Conservation (phyloP, 2,888 invertebrate species). For the Tiphia femorata region DNA sequence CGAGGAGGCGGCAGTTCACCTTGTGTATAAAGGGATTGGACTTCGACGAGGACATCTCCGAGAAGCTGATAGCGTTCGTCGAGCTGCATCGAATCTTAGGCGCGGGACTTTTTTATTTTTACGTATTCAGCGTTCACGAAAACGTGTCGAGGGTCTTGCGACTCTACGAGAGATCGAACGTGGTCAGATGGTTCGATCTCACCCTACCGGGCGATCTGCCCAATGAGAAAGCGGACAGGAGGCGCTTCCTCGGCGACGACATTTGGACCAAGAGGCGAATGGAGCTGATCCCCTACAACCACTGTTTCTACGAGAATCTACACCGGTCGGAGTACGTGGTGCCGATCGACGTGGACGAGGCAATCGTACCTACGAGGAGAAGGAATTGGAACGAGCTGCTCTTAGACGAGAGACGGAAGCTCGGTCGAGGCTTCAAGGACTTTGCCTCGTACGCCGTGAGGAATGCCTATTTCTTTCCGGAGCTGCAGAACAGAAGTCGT, state of each 20-base stretch:
- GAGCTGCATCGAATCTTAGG: constrained; percentile 78
- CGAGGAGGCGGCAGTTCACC: constrained; percentile 70
- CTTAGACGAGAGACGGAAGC: constrained; percentile 65
- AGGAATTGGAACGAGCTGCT: constrained; percentile 74
- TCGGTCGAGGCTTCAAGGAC: constrained; percentile 67
- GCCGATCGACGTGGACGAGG: constrained; percentile 82
- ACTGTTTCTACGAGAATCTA: constrained; percentile 82
- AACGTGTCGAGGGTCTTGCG: constrained; percentile 72
- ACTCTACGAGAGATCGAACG: constrained; percentile 70
- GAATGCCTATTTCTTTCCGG: constrained; percentile 80
- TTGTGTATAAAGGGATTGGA: constrained; percentile 81
- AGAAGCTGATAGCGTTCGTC: constrained; percentile 78
- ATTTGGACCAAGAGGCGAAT: constrained; percentile 80
- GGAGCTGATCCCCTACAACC: constrained; percentile 83
- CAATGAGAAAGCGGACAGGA: constrained; percentile 64
- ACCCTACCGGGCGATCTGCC: constrained; percentile 68
- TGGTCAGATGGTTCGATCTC: constrained; percentile 59
- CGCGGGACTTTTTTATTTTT: constrained; percentile 77
- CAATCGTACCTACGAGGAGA: constrained; percentile 76
- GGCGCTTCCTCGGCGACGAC: constrained; percentile 67
- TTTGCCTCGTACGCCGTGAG: constrained; percentile 75
- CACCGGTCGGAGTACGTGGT: constrained; percentile 75
- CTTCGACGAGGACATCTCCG: constrained; percentile 75
- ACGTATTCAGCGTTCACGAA: constrained; percentile 74
- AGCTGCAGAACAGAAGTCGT: constrained; percentile 46